Evolutionary conservation across 1,140 invertebrate species (phyloP).

Genomic region (Drosophila repletoides): DNA sequence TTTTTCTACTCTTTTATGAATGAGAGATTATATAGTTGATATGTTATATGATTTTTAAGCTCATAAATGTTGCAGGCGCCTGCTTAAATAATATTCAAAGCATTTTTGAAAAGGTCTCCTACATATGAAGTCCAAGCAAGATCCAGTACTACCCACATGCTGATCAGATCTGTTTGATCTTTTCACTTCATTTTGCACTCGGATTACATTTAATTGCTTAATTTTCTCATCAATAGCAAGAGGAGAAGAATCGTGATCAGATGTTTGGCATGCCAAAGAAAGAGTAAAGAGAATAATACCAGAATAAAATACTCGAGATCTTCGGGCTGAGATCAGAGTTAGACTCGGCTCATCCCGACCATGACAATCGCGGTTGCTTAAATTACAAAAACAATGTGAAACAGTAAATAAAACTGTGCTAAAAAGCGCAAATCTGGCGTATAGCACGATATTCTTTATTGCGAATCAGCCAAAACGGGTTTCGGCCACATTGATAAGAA

Average conservation of each 20-base stretch:
- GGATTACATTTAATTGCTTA: conserved; percentile 62
- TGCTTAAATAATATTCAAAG: not conserved
- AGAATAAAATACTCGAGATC: conserved; percentile 14
- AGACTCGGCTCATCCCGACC: conserved; percentile 37
- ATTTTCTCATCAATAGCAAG: conserved; percentile 61
- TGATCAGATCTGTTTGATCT: conserved; percentile 2
- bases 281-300: conserved; percentile 31
- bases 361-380: conserved; percentile 50
- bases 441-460: conserved; percentile 80
- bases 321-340: conserved; percentile 16
- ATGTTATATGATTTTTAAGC: not conserved
- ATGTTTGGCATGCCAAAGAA: conserved; percentile 47
- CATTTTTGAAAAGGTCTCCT: not conserved
- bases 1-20: conserved; percentile 8
- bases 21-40: conserved; percentile 15
- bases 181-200: conserved; percentile 22
- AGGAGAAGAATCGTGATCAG: conserved; percentile 56
- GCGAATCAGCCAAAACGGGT: conserved; percentile 55
- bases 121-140: no score
- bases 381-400: conserved; percentile 56
- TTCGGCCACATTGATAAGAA: conserved; percentile 62
- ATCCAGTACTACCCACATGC: not conserved
- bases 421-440: conserved; percentile 72
- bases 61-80: conserved; percentile 14
- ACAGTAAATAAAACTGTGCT: conserved; percentile 62